Evolutionary conservation across 2,113 vertebrate genomes (phyloP).

Genomic region (Tylochromis polylepis): DNA sequence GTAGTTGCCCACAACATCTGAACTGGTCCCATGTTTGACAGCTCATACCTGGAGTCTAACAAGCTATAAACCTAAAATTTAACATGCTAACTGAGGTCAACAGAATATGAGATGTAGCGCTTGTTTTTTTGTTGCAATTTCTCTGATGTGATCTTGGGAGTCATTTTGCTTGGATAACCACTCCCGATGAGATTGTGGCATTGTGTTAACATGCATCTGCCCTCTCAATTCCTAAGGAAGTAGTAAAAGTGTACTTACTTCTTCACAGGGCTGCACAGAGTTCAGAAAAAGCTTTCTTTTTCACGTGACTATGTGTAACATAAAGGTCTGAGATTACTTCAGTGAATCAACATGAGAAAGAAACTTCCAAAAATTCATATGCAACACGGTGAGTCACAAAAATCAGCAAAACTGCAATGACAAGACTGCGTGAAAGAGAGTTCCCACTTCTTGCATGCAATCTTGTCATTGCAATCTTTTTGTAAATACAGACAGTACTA

Average conservation of each 20-base stretch:
- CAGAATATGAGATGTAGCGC: fast-evolving
- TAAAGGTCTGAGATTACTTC: background rate
- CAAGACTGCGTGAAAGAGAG: background rate
- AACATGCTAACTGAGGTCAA: background rate
- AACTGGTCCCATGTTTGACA: background rate
- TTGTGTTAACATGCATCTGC: fast-evolving
- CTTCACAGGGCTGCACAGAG: fast-evolving
- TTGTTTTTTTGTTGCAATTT: fast-evolving
- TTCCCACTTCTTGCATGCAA: background rate
- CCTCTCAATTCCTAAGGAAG: fast-evolving
- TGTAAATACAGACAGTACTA: background rate
- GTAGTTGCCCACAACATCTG: background rate
- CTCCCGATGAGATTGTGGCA: background rate
- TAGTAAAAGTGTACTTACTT: background rate
- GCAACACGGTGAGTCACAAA: background rate
- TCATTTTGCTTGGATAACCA: background rate
- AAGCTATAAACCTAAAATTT: background rate
- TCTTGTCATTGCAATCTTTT: background rate
- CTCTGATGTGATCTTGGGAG: background rate
- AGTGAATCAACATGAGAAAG: background rate
- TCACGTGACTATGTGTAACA: background rate
- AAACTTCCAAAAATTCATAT: background rate
- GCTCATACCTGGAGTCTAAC: background rate
- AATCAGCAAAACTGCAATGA: background rate
- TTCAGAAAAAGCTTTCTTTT: background rate